Evolutionary conservation across 2,797 vertebrate genomes (phyloP).

Genomic region (Gallirallus australis): DNA sequence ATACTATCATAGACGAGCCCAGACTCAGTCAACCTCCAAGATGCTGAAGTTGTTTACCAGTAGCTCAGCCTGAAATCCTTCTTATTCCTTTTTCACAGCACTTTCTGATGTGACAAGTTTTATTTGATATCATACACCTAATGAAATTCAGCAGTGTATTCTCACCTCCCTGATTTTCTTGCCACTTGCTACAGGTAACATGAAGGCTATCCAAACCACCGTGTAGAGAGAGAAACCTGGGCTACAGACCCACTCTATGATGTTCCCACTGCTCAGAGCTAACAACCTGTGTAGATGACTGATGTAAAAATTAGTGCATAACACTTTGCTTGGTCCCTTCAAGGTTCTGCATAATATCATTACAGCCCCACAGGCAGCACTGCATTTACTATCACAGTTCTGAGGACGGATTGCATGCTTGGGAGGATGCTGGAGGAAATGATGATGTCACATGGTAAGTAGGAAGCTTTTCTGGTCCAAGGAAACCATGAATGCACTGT

Average conservation of each 20-base stretch:
- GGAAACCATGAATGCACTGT: neutral
- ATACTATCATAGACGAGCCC: neutral
- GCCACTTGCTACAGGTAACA: neutral
- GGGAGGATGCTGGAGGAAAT: neutral
- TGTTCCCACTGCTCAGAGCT: neutral
- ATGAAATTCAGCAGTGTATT: conserved; percentile 2
- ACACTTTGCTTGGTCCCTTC: neutral
- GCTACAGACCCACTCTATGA: rapidly evolving
- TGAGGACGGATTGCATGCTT: neutral
- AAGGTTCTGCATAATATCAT: neutral
- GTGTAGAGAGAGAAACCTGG: neutral
- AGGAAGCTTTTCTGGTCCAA: neutral
- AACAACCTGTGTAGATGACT: neutral
- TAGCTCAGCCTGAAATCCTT: neutral
- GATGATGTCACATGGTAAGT: neutral
- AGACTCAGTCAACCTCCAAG: neutral
- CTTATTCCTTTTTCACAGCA: neutral
- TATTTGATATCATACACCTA: rapidly evolving
- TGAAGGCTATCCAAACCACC: neutral
- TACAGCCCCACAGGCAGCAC: neutral
- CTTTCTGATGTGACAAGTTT: neutral
- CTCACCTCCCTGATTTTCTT: neutral
- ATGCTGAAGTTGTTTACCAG: neutral
- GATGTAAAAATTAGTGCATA: neutral
- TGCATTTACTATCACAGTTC: neutral